Evolutionary conservation across 2,888 invertebrate genomes (phyloP), one percentile per base, ranked within the genome.

Genomic region (Drosophila vallismaia): DNA sequence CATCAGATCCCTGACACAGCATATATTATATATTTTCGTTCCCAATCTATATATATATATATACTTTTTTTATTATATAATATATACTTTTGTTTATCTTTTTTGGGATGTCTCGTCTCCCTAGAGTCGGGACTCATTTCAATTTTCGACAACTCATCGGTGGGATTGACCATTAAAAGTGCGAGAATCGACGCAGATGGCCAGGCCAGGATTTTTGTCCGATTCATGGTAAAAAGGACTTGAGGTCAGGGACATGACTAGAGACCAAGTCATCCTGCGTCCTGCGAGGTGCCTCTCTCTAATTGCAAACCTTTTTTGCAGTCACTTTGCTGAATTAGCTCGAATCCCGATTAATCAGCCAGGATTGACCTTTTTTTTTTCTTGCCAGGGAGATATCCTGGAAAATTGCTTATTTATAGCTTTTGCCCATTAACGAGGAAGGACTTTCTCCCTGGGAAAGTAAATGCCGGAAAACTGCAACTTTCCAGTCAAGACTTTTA

Each of bases 131-230:
- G n/a, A n/a, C 57, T 83, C 72, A 80, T 79, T 79, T 83, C 57
- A 81, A 81, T 62, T 79, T 63, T 71, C 38, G 58, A 74, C 83
- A 76, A 82, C 77, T 80, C 80, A 81, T 85, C 68, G 76, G 70
- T 53, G 59, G 57, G 52, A 50, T 81, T 66, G 76, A 52, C 79
- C 79, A 80, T 85, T 74, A 59, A 78, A 79, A 67, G 62, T 50
- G 55, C 53, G 55, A 55, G 62, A 71, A 69, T 71, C 50, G 44
- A 52, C 9, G 42, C 55, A 70, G 62, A 60, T 71, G 70, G 48
- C 44, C 24, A 4, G 70, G 48, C 44, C 24, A 4, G 24, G 9
- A 10, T 12, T 51, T 71, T 62, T 44, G 24, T 62, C 52, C 71
- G 56, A 62, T 40, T 71, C 71, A 68, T 59, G 44, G 45, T 53